These are phyloP conservation scores for Pogoniulus pusillus DNA, from an alignment of 2,797 vertebrate genomes.

Conservation along the genomic window DNA sequence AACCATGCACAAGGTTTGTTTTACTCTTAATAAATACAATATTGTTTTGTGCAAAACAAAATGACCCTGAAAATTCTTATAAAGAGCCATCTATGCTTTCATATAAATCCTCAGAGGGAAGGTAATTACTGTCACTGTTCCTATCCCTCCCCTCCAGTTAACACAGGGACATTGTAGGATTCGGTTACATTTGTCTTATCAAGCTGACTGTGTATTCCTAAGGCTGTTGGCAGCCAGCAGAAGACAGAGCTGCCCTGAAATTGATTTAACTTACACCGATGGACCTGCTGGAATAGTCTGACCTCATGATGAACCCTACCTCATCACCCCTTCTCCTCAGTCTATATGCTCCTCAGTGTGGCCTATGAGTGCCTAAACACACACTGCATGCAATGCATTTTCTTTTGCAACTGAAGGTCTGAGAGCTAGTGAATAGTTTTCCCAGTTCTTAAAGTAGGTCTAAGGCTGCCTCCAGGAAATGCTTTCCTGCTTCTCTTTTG, in stretches of 20 bases:
- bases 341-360: background rate
- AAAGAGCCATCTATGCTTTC: background rate
- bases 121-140: background rate
- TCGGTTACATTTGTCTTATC: background rate
- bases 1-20: background rate
- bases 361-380: background rate
- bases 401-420: background rate
- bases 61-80: background rate
- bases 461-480: conserved; percentile 18
- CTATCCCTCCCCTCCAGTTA: background rate
- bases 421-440: background rate
- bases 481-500: background rate
- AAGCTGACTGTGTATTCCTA: conserved; percentile 6
- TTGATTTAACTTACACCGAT: conserved; percentile 43
- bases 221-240: conserved; percentile 21
- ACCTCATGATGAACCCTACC: conserved; percentile 22
- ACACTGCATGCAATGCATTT: background rate
- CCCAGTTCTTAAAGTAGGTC: background rate
- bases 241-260: conserved; percentile 1
- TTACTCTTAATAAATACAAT: background rate
- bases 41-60: background rate
- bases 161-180: background rate
- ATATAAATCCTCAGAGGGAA: background rate
- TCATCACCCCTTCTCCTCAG: background rate
- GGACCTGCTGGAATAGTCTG: conserved; percentile 16